These are phyloP conservation scores for Tanytarsus gracilentus DNA, from an alignment of 2,888 invertebrate genomes.

Conservation along the genomic window DNA sequence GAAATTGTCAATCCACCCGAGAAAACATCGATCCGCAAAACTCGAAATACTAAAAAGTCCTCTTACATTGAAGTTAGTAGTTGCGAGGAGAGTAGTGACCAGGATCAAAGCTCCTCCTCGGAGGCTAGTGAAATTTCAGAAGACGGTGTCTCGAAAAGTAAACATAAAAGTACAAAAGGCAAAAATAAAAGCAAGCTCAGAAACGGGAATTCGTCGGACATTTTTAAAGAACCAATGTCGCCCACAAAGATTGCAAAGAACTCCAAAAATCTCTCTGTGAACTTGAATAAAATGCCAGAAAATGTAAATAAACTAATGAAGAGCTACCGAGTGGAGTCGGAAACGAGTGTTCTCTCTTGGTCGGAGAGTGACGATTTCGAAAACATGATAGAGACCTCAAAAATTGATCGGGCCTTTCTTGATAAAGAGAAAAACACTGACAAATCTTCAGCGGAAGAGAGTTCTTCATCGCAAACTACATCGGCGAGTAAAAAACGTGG, in stretches of 20 bases:
- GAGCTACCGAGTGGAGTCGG: not conserved
- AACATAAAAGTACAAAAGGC: not conserved
- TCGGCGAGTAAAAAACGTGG: not conserved
- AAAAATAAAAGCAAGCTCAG: conserved; percentile 8
- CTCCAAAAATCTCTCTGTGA: not conserved
- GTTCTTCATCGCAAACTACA: no score
- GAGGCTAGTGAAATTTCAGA: not conserved
- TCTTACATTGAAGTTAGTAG: conserved; percentile 24
- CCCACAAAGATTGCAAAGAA: not conserved
- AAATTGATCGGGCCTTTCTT: not conserved
- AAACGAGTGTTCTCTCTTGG: not conserved
- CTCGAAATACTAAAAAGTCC: not conserved
- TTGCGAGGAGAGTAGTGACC: conserved; percentile 1
- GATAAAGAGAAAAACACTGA: not conserved
- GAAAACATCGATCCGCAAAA: not conserved
- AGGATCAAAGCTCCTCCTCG: not conserved
- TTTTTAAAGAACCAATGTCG: not conserved
- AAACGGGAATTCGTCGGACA: not conserved
- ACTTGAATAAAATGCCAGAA: conserved; percentile 14
- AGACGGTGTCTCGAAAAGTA: not conserved
- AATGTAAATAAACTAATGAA: conserved; percentile 23
- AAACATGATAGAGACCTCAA: conserved; percentile 19
- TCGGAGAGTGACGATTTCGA: conserved; percentile 25
- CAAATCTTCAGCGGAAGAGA: no score
- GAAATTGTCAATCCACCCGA: not conserved